A percentile compares a stretch with the other conserved stretches of the same genome.
Evolutionary conservation across 2,888 invertebrate species (phyloP).

Genomic region (Rhagonycha lutea): DNA sequence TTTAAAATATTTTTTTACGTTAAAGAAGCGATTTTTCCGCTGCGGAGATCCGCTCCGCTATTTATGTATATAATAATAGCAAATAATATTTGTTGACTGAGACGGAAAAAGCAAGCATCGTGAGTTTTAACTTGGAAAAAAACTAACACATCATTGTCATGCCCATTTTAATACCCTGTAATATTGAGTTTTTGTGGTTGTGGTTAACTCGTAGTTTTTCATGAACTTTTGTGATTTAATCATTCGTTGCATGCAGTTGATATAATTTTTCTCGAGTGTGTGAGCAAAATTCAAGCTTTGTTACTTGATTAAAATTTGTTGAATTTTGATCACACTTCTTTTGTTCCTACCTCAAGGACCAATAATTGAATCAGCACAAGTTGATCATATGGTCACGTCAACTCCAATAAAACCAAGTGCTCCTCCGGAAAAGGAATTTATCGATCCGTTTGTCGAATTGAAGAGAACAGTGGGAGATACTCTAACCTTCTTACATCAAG

Average conservation of each 20-base stretch:
- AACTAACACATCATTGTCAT: constrained; percentile 41
- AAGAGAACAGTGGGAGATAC: constrained; percentile 52
- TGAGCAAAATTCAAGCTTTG: neutral
- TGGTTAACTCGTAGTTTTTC: neutral
- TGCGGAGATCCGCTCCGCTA: neutral
- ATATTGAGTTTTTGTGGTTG: constrained; percentile 8
- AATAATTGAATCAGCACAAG: constrained; percentile 9
- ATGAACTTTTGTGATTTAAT: neutral
- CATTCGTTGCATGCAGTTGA: neutral
- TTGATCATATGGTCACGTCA: constrained; percentile 41
- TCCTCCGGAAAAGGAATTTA: constrained; percentile 19
- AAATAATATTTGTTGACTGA: neutral
- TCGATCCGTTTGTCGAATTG: constrained; percentile 46
- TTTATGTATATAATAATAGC: neutral
- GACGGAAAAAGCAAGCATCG: neutral
- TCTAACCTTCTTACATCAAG: constrained; percentile 53
- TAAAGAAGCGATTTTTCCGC: too few relatives aligned
- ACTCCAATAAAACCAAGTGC: constrained; percentile 38
- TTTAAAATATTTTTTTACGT: neutral
- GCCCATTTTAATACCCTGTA: constrained; percentile 49
- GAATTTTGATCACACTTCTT: constrained; percentile 10
- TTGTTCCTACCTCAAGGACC: constrained; percentile 31
- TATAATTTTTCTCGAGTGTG: neutral
- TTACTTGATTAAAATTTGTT: neutral
- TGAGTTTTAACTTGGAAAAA: neutral